phyloP scores from a whole-genome alignment of 2,888 invertebrate genomes.

The Drosophila affinis region DNA sequence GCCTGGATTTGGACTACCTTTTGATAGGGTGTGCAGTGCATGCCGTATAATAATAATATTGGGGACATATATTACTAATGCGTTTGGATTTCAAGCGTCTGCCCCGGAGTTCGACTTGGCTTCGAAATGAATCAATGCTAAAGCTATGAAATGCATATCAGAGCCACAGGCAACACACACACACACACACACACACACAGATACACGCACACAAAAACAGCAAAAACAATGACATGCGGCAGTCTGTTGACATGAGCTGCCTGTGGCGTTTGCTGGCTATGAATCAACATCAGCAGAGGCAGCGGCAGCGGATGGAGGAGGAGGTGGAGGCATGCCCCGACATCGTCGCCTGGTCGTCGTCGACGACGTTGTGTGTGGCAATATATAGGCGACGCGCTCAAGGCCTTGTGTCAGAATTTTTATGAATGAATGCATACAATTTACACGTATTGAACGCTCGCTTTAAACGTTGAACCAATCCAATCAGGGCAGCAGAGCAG shows the following conservation, averaged over 20 bases:
- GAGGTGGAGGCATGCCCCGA: conserved; percentile 14
- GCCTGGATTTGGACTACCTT: neutral
- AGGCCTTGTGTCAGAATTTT: conserved; percentile 57
- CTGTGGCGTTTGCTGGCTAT: conserved; percentile 33
- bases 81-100: conserved; percentile 35
- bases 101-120: conserved; percentile 15
- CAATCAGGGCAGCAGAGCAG: neutral
- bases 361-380: conserved; percentile 31
- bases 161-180: conserved; percentile 13
- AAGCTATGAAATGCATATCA: conserved; percentile 51
- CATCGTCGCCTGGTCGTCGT: conserved; percentile 4
- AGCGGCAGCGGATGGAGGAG: conserved; percentile 35
- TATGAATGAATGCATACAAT: conserved; percentile 51
- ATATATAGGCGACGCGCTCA: conserved; percentile 34
- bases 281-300: conserved; percentile 38
- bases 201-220: neutral
- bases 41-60: conserved; percentile 17
- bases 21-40: neutral
- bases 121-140: conserved; percentile 50
- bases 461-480: conserved; percentile 37
- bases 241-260: conserved; percentile 37
- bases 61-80: conserved; percentile 50
- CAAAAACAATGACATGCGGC: conserved; percentile 26
- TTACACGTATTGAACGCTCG: conserved; percentile 43
- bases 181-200: no score